Evolutionary conservation across 2,888 invertebrate species (phyloP).

Genomic region (Calameuta filiformis): DNA sequence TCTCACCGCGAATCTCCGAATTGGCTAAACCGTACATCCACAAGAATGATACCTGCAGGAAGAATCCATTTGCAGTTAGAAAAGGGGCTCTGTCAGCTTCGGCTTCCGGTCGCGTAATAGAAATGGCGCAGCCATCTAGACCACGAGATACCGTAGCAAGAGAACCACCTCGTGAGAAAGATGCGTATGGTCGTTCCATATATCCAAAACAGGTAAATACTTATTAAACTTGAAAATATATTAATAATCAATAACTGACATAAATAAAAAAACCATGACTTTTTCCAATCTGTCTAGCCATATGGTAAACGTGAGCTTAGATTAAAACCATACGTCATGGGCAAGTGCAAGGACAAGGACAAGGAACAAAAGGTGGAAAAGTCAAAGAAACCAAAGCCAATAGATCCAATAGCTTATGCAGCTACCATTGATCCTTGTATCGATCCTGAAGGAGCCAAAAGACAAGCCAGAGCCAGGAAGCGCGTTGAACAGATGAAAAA

Average conservation of each 20-base stretch:
- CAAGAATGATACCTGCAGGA: constrained; percentile 12
- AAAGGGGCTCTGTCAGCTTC: constrained; percentile 38
- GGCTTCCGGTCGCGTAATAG: constrained; percentile 24
- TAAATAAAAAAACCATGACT: not conserved
- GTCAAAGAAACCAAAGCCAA: constrained; percentile 16
- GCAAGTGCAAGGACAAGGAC: constrained; percentile 27
- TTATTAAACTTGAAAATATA: not conserved
- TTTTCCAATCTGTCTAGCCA: constrained; percentile 21
- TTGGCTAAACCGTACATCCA: constrained; percentile 31
- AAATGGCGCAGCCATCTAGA: constrained; percentile 40
- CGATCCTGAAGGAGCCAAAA: constrained; percentile 38
- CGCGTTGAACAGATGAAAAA: constrained; percentile 3
- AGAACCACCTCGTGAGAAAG: constrained; percentile 39
- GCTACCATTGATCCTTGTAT: constrained; percentile 47
- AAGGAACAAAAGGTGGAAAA: constrained; percentile 16
- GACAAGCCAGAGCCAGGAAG: constrained; percentile 41
- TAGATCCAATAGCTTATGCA: constrained; percentile 42
- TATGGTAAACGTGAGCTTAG: constrained; percentile 41
- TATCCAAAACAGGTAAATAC: constrained; percentile 39
- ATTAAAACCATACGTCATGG: constrained; percentile 35
- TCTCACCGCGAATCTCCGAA: constrained; percentile 28
- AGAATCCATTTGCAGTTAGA: constrained; percentile 37
- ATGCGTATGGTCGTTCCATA: constrained; percentile 43
- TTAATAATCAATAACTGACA: not conserved
- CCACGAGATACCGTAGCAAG: constrained; percentile 37